Evolutionary conservation across 1,140 invertebrate genomes (phyloP).

Genomic region (Potamilus streckersoni): DNA sequence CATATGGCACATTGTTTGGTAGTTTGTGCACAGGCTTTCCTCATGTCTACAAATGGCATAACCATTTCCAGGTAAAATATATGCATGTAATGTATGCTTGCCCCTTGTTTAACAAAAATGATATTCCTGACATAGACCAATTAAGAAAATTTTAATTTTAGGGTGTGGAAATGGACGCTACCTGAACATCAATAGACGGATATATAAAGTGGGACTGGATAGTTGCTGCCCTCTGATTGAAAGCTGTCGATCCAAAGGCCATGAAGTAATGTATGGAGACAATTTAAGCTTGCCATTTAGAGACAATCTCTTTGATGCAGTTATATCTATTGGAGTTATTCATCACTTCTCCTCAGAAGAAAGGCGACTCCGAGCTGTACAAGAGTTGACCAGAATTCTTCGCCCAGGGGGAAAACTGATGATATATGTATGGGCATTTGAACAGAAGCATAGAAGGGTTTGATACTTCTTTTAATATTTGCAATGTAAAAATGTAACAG

Average conservation of each 20-base stretch:
- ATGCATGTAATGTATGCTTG: no score
- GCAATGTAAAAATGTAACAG: no score
- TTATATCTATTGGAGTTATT: constrained; percentile 93
- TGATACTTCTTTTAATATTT: not conserved
- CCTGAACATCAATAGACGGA: constrained; percentile 84
- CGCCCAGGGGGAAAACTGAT: constrained; percentile 91
- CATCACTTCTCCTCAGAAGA: constrained; percentile 95
- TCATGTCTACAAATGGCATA: no score
- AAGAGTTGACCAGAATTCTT: constrained; percentile 88
- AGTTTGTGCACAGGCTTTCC: no score
- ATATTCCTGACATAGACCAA: no score
- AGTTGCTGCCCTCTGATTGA: constrained; percentile 83
- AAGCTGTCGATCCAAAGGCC: constrained; percentile 79
- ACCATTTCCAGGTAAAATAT: no score
- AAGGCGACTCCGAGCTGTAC: constrained; percentile 85
- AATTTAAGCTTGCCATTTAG: constrained; percentile 90
- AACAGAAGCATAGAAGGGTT: constrained; percentile 88
- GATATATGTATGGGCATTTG: constrained; percentile 97
- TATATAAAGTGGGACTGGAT: constrained; percentile 89
- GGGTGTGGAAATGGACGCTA: constrained; percentile 96
- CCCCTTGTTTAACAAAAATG: no score
- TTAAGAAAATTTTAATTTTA: constrained; percentile 60
- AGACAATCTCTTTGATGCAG: constrained; percentile 93
- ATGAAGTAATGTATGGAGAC: constrained; percentile 82
- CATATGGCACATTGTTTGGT: no score